Base-by-base conservation (phyloP, 2,113 vertebrate species). In the Sinocyclocheilus anophthalmus region DNA sequence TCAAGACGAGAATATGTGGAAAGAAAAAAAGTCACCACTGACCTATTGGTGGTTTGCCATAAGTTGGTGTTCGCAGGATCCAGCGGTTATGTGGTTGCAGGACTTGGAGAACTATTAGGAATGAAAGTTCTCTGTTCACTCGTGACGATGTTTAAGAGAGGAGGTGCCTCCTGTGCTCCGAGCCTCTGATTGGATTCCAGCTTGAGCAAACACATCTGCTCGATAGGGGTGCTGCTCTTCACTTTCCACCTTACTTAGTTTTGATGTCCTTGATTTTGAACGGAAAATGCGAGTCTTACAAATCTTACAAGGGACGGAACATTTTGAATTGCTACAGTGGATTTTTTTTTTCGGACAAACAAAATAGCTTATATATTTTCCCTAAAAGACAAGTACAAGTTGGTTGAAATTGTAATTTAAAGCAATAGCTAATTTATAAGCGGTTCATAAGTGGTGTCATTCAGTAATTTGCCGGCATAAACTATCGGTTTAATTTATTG, bases 31-130 rank as follows among this genome's bases (percentile, higher is more conserved):
- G 82, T 77, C 26, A 81, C 13, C 55, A 92, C 97, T 89, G 96
- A 98, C 97, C 97, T 98, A 93, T 88, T 94, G 94, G 87, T 92
- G 88, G 65, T 92, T 91, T 93, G 93, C 95, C 95, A 96, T 95
- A 90, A 72, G 93, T 91, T 88, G 91, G 78, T 86, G 80, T 89
- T 83, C 89, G 88, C 90, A 88, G 88, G 89, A 92, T 90, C 88
- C 85, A 90, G 91, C 78, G 85, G 89, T 87, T 84, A 90, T 87
- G 90, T 82, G 88, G 84, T 90, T 63, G 92, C 92, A 91, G 92
- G 88, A 93, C 93, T 90, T 86, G 45, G 89, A 88, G 92, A 92
- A 92, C 92, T 91, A 69, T 93, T 92, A 90, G 76, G 91, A 86
- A 89, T 92, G 93, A 91, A 94, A 93, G 83, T 92, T 87, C 92